Conservation (phyloP, 2,888 invertebrate genomes). For the Ennomos erosarius region DNA sequence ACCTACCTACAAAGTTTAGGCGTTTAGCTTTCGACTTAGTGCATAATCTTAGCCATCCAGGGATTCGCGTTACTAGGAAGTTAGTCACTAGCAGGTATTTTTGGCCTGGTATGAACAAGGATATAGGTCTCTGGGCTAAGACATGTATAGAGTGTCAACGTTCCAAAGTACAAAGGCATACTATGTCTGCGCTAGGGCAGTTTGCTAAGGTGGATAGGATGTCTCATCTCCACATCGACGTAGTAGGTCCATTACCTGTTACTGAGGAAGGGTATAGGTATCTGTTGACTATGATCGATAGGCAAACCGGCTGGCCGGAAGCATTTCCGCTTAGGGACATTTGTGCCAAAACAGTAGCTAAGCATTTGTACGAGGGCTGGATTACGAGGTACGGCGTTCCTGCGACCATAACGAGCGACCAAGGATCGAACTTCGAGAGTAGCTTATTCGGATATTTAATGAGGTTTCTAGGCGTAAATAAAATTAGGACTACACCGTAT, state of each 20-base stretch:
- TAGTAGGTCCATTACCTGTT: too few species aligned
- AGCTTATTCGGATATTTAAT: constrained; percentile 17
- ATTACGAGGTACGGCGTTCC: neutral
- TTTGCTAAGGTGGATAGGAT: neutral
- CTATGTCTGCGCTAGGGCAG: neutral
- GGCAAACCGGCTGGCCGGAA: too few species aligned
- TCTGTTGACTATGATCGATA: too few species aligned
- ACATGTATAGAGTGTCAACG: neutral
- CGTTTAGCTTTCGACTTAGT: constrained; percentile 1
- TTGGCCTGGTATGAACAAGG: constrained; percentile 15
- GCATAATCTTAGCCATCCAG: constrained; percentile 13
- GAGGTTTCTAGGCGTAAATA: constrained; percentile 30
- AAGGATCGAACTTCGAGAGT: constrained; percentile 24
- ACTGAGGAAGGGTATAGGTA: too few species aligned
- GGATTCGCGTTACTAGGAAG: constrained; percentile 8
- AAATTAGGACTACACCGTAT: constrained; percentile 36
- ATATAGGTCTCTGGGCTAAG: constrained; percentile 8
- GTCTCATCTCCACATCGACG: too few species aligned
- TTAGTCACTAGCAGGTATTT: constrained; percentile 10
- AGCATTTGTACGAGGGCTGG: constrained; percentile 5
- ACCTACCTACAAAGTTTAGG: constrained; percentile 1
- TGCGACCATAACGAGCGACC: constrained; percentile 33
- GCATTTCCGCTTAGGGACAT: constrained; percentile 3
- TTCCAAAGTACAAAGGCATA: neutral
- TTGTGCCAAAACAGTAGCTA: constrained; percentile 2